Base-by-base conservation (phyloP, 2,797 vertebrate species). In the Pelochelys cantorii region DNA sequence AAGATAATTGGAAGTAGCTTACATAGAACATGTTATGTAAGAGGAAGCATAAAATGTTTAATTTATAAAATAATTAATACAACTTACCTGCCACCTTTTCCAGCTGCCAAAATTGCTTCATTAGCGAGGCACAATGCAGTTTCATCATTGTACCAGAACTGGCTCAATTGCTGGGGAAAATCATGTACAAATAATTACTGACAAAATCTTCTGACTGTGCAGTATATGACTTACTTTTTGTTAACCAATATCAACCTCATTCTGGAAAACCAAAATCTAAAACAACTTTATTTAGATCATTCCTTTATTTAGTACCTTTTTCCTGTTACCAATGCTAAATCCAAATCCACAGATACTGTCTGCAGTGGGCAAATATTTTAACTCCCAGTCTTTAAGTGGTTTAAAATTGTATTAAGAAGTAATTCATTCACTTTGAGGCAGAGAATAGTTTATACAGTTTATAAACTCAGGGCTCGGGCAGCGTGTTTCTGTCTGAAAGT, bases 81-180 rank as follows among this genome's bases (percentile, higher is more conserved):
- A 84, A 84, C 98, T 94, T 94, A 99, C 99, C 99, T 99, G 94
- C 99, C 99, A 68, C 98, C 98, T 84, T 97, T 97, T 91, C 99
- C 99, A 31, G 98, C 98, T 91, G 98, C 98, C 29, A 95, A 96
- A 11, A 98, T 12, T 0, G 95, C 98, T 94, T 99, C 99, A 79
- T 98, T 97, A 1, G 99, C 99, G 15, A 99, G 97, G n/a, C 83
- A 90, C 0, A 95, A 71, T 0, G 99, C 99, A 0, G 99, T 99
- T 77, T 99, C 98, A 18, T 98, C 98, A 5, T 97, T 99, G 96
- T 99, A 99, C 99, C 99, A 99, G 95, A 99, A 99, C 97, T 99
- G 99, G 97, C 99, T 99, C 98, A 99, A 97, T 84, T 98, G 96
- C 99, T 99, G 96, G 71, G 91, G 53, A 74, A 34, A 82, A 95